phyloP scores from a whole-genome alignment of 2,113 vertebrate species.

The Phrynosoma blainvillii region DNA sequence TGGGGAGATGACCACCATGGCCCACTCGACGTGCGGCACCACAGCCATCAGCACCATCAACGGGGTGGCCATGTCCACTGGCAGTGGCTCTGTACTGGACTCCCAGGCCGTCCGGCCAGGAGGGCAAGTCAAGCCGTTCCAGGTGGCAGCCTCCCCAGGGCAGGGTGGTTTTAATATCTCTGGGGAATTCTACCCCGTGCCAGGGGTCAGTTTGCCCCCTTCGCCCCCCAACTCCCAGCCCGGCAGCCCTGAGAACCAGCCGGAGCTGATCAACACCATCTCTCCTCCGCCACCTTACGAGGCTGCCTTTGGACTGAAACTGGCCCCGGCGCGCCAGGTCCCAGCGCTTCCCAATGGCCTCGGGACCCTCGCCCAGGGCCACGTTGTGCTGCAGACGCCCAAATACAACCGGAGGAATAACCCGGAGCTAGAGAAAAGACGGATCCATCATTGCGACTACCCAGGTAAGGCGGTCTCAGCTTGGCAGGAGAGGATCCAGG shows the following conservation, averaged over 20 bases:
- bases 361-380: conserved; percentile 77
- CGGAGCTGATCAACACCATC: conserved; percentile 78
- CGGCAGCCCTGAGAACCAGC: conserved; percentile 86
- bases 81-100: conserved; percentile 31
- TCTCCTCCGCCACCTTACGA: conserved; percentile 82
- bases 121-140: conserved; percentile 58
- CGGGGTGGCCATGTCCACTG: conserved; percentile 71
- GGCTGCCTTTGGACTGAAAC: conserved; percentile 74
- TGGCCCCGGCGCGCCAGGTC: conserved; percentile 73
- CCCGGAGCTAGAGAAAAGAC: conserved; percentile 91
- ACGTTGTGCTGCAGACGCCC: conserved; percentile 80
- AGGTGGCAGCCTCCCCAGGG: conserved; percentile 8
- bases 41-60: conserved; percentile 83
- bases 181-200: conserved; percentile 75
- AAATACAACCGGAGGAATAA: conserved; percentile 92
- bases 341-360: conserved; percentile 75
- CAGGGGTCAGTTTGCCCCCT: conserved; percentile 86
- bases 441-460: conserved; percentile 90
- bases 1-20: conserved; percentile 74
- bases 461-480: conserved; percentile 71
- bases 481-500: not conserved
- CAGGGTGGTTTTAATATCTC: conserved; percentile 72
- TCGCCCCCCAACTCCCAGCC: conserved; percentile 93
- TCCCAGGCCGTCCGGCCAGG: not conserved
- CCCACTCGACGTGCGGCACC: conserved; percentile 61